These are phyloP conservation scores for Perognathus longimembris DNA, from an alignment of 2,113 vertebrate species.

Conservation along the genomic window DNA sequence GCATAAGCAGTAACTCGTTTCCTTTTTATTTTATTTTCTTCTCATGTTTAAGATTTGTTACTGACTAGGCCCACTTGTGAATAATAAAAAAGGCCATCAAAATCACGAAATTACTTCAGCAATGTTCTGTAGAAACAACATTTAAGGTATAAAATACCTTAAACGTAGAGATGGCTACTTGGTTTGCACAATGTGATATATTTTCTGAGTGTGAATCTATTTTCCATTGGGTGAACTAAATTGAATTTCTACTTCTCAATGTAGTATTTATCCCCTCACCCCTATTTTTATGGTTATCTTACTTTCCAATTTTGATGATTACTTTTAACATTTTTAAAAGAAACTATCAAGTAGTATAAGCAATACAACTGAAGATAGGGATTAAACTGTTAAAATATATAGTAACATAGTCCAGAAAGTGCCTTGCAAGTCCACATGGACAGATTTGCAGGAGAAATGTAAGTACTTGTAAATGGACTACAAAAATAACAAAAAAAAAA, in stretches of 20 bases:
- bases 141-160: neutral
- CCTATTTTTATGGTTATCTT: neutral
- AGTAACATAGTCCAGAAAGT: neutral
- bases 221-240: neutral
- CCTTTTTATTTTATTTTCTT: neutral
- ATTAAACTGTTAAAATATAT: neutral
- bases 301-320: neutral
- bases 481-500: neutral
- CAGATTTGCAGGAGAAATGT: neutral
- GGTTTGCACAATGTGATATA: conserved; percentile 12
- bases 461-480: neutral
- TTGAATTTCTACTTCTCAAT: conserved; percentile 9
- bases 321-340: neutral
- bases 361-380: neutral
- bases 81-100: neutral
- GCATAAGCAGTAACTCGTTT: neutral
- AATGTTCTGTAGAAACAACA: neutral
- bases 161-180: neutral
- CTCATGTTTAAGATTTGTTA: neutral
- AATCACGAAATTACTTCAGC: neutral
- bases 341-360: neutral
- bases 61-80: neutral
- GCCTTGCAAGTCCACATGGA: neutral
- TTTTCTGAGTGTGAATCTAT: neutral
- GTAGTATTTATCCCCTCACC: neutral